Evolutionary conservation across 1,140 invertebrate species (phyloP).

Genomic region (Drosophila lowei): DNA sequence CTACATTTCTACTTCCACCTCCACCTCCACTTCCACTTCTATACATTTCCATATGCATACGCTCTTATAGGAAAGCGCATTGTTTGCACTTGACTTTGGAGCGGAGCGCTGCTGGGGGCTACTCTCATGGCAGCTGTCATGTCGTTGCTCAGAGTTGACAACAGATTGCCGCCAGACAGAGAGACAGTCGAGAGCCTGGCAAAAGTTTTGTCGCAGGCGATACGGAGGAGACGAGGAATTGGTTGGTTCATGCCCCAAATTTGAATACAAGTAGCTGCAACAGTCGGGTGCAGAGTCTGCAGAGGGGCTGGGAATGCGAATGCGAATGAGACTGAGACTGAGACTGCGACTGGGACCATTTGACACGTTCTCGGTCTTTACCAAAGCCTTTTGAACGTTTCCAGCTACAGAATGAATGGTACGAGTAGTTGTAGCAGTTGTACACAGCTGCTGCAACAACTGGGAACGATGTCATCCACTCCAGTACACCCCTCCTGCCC

Average conservation of each 20-base stretch:
- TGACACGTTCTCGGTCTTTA: slow-evolving; percentile 54
- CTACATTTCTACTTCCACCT: background rate
- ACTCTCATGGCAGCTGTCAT: slow-evolving; percentile 31
- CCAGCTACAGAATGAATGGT: slow-evolving; percentile 16
- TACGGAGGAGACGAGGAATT: background rate
- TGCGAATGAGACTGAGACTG: slow-evolving; percentile 4
- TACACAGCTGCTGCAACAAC: slow-evolving; percentile 36
- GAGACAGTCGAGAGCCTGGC: background rate
- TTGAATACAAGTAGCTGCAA: slow-evolving; percentile 18
- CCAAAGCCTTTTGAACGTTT: slow-evolving; percentile 32
- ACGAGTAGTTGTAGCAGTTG: slow-evolving; percentile 1
- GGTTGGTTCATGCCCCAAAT: slow-evolving; percentile 19
- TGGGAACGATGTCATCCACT: slow-evolving; percentile 33
- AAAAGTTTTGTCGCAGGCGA: slow-evolving; percentile 17
- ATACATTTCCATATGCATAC: no score
- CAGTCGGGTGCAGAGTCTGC: background rate
- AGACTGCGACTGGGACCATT: slow-evolving; percentile 34
- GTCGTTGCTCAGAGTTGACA: no score
- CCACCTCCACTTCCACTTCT: background rate
- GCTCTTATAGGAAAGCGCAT: background rate
- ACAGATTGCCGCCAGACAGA: no score
- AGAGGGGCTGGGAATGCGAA: background rate
- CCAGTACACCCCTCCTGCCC: no score
- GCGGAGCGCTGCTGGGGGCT: slow-evolving; percentile 4
- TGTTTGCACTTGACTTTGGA: slow-evolving; percentile 46